These are phyloP conservation scores for Seira musarum DNA, from an alignment of 2,888 invertebrate genomes.

Conservation along the genomic window DNA sequence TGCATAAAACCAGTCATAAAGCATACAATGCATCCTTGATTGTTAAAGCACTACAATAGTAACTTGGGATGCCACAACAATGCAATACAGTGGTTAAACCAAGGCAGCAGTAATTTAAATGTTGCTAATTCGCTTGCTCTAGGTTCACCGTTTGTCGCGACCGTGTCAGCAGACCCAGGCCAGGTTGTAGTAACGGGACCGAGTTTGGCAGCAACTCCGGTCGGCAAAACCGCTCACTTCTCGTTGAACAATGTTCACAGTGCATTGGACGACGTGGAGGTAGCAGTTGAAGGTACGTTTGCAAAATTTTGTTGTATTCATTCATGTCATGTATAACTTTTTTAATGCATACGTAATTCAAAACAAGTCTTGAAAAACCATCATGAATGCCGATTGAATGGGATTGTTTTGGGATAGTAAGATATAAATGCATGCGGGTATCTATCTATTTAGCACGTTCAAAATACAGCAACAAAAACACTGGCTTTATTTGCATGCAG, in stretches of 20 bases:
- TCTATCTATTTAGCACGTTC: not conserved
- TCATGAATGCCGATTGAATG: not conserved
- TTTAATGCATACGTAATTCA: conserved; percentile 1
- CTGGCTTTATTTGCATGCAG: not conserved
- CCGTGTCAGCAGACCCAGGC: conserved; percentile 78
- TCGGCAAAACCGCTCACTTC: conserved; percentile 75
- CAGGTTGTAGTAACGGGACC: conserved; percentile 78
- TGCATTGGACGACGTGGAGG: conserved; percentile 93
- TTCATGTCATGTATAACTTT: not conserved
- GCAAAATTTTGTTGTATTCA: not conserved
- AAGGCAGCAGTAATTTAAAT: not conserved
- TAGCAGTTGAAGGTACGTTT: conserved; percentile 93
- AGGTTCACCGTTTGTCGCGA: conserved; percentile 93
- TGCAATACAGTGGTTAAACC: not conserved
- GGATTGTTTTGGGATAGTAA: not conserved
- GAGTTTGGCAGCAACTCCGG: conserved; percentile 75
- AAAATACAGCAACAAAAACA: too few species aligned
- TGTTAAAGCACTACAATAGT: too few species aligned
- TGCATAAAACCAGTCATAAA: not conserved
- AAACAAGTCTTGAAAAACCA: not conserved
- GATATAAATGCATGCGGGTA: not conserved
- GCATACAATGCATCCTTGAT: not conserved
- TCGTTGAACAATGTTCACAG: conserved; percentile 79
- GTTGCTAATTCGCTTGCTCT: conserved; percentile 75
- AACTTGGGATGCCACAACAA: not conserved